Percentiles rank a stretch among this genome's conserved stretches.
These are phyloP conservation scores for Caenorhabditis sp. DNA, from an alignment of 2,888 invertebrate species.

Conservation along the genomic window DNA sequence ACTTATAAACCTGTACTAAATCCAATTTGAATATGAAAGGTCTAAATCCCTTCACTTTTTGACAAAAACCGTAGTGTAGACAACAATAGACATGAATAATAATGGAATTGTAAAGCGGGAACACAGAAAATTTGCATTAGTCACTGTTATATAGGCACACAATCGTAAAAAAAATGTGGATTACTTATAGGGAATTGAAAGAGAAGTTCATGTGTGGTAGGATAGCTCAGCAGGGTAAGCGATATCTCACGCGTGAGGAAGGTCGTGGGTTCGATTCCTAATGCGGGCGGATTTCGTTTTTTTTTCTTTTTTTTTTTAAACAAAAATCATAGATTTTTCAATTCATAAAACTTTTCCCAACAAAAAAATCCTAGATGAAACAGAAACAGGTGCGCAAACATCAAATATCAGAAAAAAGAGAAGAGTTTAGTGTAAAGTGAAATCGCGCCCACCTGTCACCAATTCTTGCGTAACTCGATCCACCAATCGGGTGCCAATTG, in stretches of 20 bases:
- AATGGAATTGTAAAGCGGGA: neutral
- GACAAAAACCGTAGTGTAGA: too few species aligned
- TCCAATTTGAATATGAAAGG: neutral
- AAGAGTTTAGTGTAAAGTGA: constrained; percentile 3
- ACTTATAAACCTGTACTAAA: neutral
- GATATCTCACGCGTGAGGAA: too few species aligned
- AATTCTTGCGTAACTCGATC: constrained; percentile 37
- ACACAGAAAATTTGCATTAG: neutral
- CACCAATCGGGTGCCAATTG: constrained; percentile 30
- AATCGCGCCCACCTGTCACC: constrained; percentile 37
- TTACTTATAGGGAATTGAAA: too few species aligned
- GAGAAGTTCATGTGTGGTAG: too few species aligned
- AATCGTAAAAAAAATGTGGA: neutral
- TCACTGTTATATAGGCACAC: neutral
- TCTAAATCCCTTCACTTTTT: too few species aligned
- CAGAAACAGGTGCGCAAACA: constrained; percentile 10
- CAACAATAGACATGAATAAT: neutral
- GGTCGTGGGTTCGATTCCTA: too few species aligned
- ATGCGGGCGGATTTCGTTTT: too few species aligned
- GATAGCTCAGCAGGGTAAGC: too few species aligned
- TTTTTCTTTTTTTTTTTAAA: too few species aligned
- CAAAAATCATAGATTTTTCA: too few species aligned
- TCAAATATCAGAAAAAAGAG: neutral
- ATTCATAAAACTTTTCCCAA: too few species aligned
- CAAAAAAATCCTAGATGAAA: neutral